These are phyloP conservation scores for Pholis gunnellus DNA, from an alignment of 2,113 vertebrate genomes.

Conservation along the genomic window DNA sequence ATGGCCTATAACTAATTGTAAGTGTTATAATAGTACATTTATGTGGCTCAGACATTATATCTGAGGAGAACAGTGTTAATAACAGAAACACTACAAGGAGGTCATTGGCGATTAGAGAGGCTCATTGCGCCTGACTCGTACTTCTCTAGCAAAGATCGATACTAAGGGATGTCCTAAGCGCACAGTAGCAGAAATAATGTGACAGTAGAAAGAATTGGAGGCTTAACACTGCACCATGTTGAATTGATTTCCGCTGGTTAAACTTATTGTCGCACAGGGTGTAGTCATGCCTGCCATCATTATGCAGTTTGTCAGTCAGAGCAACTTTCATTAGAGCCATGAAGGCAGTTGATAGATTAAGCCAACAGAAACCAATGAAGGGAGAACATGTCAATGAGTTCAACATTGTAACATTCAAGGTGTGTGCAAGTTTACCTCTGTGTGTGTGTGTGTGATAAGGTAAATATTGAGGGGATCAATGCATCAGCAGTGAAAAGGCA, in stretches of 20 bases:
- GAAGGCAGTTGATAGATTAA: slow-evolving; percentile 13
- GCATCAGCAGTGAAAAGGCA: background rate
- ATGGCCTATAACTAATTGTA: background rate
- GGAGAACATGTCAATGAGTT: slow-evolving; percentile 7
- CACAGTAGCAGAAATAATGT: slow-evolving; percentile 25
- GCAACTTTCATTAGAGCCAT: slow-evolving; percentile 24
- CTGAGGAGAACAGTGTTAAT: background rate
- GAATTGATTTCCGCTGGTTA: slow-evolving; percentile 56
- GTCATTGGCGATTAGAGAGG: slow-evolving; percentile 1
- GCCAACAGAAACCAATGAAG: slow-evolving; percentile 29
- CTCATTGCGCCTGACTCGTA: background rate
- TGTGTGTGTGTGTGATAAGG: slow-evolving; percentile 21
- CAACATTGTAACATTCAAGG: background rate
- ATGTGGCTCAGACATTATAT: background rate
- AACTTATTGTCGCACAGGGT: slow-evolving; percentile 5
- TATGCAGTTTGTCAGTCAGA: slow-evolving; percentile 30
- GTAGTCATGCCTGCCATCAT: slow-evolving; percentile 32
- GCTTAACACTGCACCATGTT: slow-evolving; percentile 25
- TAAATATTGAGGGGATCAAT: background rate
- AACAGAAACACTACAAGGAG: slow-evolving; percentile 4
- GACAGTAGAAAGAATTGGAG: slow-evolving; percentile 4
- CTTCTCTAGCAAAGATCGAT: slow-evolving; percentile 38
- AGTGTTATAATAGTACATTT: background rate
- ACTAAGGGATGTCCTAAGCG: slow-evolving; percentile 14
- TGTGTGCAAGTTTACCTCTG: background rate